Evolutionary conservation across 2,797 vertebrate species (phyloP).

Genomic region (Phataginus tetradactyla): DNA sequence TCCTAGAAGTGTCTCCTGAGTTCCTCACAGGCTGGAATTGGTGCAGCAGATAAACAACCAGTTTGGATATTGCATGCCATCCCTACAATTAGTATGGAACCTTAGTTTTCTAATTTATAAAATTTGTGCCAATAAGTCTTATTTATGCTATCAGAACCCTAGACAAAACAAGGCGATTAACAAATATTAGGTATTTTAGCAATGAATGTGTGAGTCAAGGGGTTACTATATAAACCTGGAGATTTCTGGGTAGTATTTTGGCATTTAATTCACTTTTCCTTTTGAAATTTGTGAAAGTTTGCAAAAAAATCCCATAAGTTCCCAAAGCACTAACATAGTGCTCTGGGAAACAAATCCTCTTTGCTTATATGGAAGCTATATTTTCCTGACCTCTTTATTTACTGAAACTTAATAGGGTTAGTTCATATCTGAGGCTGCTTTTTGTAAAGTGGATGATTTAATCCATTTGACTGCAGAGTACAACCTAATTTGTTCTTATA

Average conservation of each 20-base stretch:
- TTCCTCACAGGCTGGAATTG: background rate
- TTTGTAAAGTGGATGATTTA: slow-evolving; percentile 56
- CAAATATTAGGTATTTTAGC: background rate
- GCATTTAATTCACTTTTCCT: background rate
- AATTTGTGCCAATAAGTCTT: background rate
- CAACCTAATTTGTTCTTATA: slow-evolving; percentile 68
- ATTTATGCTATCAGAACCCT: background rate
- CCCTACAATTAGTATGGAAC: background rate
- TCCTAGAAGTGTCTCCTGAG: background rate
- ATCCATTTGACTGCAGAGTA: slow-evolving; percentile 65
- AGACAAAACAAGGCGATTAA: background rate
- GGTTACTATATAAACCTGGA: background rate
- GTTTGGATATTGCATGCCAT: background rate
- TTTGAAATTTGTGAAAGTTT: background rate
- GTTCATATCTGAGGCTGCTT: slow-evolving; percentile 35
- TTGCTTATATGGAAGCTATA: slow-evolving; percentile 82
- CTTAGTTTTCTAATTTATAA: background rate
- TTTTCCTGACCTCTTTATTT: slow-evolving; percentile 70
- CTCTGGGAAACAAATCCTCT: slow-evolving; percentile 66
- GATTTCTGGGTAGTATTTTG: background rate
- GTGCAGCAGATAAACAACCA: background rate
- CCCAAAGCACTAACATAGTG: slow-evolving; percentile 46
- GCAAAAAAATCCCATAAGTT: background rate
- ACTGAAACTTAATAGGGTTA: slow-evolving; percentile 59
- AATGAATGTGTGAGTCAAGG: background rate